Evolutionary conservation across 2,113 vertebrate genomes (phyloP).

Genomic region (Oreochromis tanganicae): DNA sequence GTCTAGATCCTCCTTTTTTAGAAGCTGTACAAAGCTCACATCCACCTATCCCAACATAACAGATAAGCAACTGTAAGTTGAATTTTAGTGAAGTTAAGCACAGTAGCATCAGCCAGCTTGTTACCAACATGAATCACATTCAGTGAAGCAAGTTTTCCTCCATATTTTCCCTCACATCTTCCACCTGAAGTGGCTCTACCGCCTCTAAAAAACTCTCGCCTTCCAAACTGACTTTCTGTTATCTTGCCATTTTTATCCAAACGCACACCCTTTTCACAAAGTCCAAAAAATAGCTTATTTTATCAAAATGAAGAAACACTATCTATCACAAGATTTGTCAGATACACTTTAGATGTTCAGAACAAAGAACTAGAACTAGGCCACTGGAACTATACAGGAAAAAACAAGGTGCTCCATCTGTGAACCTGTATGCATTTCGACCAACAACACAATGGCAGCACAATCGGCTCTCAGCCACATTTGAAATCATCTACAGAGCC

Average conservation of each 20-base stretch:
- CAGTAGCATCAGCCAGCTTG: background rate
- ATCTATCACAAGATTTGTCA: background rate
- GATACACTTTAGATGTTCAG: background rate
- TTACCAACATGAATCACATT: background rate
- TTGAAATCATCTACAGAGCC: background rate
- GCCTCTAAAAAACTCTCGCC: background rate
- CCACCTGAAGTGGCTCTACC: background rate
- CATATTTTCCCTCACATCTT: background rate
- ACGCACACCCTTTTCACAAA: background rate
- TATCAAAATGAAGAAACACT: accelerated
- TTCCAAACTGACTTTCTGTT: background rate
- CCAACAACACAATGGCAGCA: background rate
- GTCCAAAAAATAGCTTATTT: background rate
- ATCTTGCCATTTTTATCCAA: background rate
- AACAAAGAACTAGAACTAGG: background rate
- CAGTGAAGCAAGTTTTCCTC: background rate
- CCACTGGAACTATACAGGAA: background rate
- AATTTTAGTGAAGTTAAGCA: background rate
- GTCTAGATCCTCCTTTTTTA: background rate
- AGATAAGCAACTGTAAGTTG: background rate
- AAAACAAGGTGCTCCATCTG: background rate
- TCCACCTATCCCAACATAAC: background rate
- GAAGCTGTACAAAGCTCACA: background rate
- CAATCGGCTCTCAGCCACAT: background rate
- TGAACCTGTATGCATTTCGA: background rate